These are phyloP conservation scores for Verasper variegatus DNA, from an alignment of 2,113 vertebrate species.

Conservation along the genomic window DNA sequence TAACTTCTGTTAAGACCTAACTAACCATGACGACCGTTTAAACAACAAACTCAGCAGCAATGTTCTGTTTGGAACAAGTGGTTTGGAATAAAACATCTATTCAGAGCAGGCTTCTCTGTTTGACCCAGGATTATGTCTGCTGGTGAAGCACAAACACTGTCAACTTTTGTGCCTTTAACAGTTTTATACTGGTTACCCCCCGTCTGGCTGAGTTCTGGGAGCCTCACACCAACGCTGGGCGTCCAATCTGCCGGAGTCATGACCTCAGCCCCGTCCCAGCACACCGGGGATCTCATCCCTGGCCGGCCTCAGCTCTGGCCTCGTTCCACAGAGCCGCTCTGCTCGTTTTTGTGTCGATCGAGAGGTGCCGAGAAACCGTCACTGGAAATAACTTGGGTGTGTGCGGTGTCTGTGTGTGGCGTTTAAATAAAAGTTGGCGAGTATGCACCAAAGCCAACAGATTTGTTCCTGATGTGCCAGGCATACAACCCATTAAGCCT, in stretches of 20 bases:
- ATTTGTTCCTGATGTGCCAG: conserved; percentile 68
- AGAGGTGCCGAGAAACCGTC: conserved; percentile 4
- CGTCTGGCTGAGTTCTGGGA: conserved; percentile 46
- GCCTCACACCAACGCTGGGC: conserved; percentile 24
- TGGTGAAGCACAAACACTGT: conserved; percentile 31
- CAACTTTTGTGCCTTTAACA: conserved; percentile 34
- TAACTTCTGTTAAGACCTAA: conserved; percentile 12
- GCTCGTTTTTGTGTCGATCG: conserved; percentile 19
- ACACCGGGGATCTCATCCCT: conserved; percentile 24
- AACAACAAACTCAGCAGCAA: conserved; percentile 8
- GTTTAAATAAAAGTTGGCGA: conserved; percentile 44
- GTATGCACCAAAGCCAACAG: conserved; percentile 59
- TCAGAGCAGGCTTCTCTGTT: conserved; percentile 34
- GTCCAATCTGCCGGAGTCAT: conserved; percentile 52
- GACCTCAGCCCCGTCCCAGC: conserved; percentile 47
- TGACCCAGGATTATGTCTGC: conserved; percentile 14
- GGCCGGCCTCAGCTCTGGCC: conserved; percentile 39
- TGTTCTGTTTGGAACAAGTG: conserved; percentile 6
- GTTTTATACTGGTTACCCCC: conserved; percentile 17
- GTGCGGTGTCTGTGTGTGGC: conserved; percentile 38
- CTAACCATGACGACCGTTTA: conserved; percentile 12
- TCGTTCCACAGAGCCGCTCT: conserved; percentile 12
- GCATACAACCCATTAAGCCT: conserved; percentile 61
- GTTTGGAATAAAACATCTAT: conserved; percentile 29
- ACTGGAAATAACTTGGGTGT: conserved; percentile 15